Percentiles rank a stretch among this genome's conserved stretches.
phyloP scores from a whole-genome alignment of 53 echinoderm and acorn worm species.

The Actinopyga echinites region DNA sequence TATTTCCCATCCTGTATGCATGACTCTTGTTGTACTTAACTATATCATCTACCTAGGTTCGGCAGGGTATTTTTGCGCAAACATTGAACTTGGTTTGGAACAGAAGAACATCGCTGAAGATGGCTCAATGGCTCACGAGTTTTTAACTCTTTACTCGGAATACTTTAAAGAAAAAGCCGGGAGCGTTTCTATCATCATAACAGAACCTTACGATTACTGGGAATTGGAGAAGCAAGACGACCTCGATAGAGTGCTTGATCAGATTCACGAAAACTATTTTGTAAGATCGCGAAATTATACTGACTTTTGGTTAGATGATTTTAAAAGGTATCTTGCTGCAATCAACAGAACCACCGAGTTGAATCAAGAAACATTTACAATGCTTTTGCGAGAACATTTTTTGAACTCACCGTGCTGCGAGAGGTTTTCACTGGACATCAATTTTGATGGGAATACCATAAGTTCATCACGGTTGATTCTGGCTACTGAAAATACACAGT shows the following conservation, averaged over 20 bases:
- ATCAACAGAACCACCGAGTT: neutral
- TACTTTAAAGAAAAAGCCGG: slow-evolving; percentile 75
- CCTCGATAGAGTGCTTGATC: slow-evolving; percentile 54
- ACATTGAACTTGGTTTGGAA: slow-evolving; percentile 66
- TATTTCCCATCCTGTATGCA: slow-evolving; percentile 61
- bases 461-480: slow-evolving; percentile 56
- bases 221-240: slow-evolving; percentile 51
- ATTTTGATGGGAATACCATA: slow-evolving; percentile 45
- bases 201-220: slow-evolving; percentile 71
- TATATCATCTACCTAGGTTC: slow-evolving; percentile 66
- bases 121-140: slow-evolving; percentile 65
- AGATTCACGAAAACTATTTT: slow-evolving; percentile 49
- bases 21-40: slow-evolving; percentile 37
- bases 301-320: neutral
- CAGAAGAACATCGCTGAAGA: slow-evolving; percentile 79
- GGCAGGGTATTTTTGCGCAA: slow-evolving; percentile 75
- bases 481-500: slow-evolving; percentile 8
- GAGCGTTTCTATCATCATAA: slow-evolving; percentile 63
- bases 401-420: slow-evolving; percentile 43
- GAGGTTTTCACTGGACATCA: slow-evolving; percentile 56
- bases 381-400: slow-evolving; percentile 23
- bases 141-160: slow-evolving; percentile 63
- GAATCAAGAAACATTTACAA: neutral
- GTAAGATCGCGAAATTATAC: neutral
- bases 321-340: neutral